Base-by-base conservation (phyloP, 2,113 vertebrate genomes). In the Dinomys branickii region DNA sequence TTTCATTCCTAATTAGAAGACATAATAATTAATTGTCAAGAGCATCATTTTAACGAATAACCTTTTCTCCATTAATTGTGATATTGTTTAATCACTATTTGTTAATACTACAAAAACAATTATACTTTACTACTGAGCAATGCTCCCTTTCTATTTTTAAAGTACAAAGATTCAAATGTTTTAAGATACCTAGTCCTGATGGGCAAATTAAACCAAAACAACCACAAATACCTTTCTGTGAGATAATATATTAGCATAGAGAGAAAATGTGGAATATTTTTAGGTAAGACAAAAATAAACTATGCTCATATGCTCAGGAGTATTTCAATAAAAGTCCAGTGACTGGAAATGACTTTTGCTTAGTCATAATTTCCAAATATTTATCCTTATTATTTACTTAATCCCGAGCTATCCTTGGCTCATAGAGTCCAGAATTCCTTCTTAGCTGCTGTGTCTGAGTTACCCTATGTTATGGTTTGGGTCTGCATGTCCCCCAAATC, bases 111-210 rank as follows among this genome's bases (percentile, higher is more conserved):
- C 16, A 41, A 78, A 50, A 80, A 50, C 20, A 58, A 44, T 65
- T 80, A 44, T 52, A 50, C 50, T 88, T 71, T 73, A 61, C 61
- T 77, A 69, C n/a, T 87, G 44, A 75, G 8, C 54, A 95, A 3
- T 85, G 24, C 85, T 83, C 61, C 14, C 54, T 77, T 22, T 38
- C 52, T 52, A 26, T 81, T 54, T 88, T 91, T 67, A 35, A 84
- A 88, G 63, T 22, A 71, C 33, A 90, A 78, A 95, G 19, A 75
- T 59, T 33, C 41, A 89, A 95, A 73, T 77, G 3, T 85, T 95
- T 90, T 47, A 84, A 93, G 59, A 73, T 35, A 26, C 22, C 28
- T 85, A 26, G 35, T n/a, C 10, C 47, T 85, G 17, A 69, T 90
- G 24, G 30, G 50, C 16, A 91, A 88, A 80, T 73, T 84, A 85